Base-by-base conservation (phyloP, 35 echinoderm and acorn worm species). In the Eucidaris tribuloides region DNA sequence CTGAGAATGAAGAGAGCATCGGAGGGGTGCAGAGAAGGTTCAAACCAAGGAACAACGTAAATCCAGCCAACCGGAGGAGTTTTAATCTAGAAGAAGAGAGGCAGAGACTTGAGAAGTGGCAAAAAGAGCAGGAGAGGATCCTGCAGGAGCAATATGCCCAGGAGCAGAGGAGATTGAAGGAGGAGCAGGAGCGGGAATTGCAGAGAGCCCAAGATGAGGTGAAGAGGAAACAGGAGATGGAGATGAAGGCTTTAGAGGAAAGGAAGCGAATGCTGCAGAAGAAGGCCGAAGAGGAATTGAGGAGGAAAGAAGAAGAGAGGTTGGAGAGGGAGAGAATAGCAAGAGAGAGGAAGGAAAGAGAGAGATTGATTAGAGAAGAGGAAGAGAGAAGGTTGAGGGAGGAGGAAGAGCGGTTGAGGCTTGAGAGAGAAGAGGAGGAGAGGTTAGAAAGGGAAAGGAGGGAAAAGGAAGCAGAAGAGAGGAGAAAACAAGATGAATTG, bases 31-130 rank as follows among this genome's bases (percentile, higher is more conserved):
- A 40, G 40, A 59, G 31, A 33, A 58, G 58, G 18, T 25, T 7
- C 46, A 81, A 58, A 40, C 28, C 68, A 40, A 84, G 50, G 63
- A 84, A 38, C 37, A 38, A 34, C 38, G 35, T 9, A 44, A 57
- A 50, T 84, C 60, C 29, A 5, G 39, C 59, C 77, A 70, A 50
- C 61, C 77, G 85, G 23, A 92, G 77, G 65, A 82, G 68, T 6
- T 97, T 97, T 45, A 91, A 97, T 33, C 25, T 91, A 1, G 94
- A 92, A 7, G 94, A 97, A 45, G 94, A 97, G 80, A 84, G 86
- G 65, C 91, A 92, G 66, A 15, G 89, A 25, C 45, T 97, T 11
- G 94, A 97, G 54, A 83, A 74, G 50, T 97, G 94, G 94, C 89
- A 97, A 42, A 81, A 82, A 56, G 94, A 97, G 62, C 94, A 97